A percentile compares a stretch with the other conserved stretches of the same genome.
Evolutionary conservation across 2,888 invertebrate genomes (phyloP).

Genomic region (Torymus aiolomorphi): DNA sequence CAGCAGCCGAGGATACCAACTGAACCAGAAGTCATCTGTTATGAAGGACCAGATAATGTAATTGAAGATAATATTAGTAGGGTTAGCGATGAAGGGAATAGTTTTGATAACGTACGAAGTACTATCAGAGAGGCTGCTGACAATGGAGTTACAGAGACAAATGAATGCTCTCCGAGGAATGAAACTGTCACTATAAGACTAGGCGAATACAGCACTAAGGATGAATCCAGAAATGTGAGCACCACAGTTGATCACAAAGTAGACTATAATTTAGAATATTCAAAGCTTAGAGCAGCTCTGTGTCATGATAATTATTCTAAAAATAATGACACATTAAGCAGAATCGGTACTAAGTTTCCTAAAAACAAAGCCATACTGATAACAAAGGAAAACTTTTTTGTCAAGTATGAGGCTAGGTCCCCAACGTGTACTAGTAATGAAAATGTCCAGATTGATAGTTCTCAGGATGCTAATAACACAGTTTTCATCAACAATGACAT

Average conservation of each 20-base stretch:
- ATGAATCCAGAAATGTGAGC: conserved; percentile 58
- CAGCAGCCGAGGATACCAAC: conserved; percentile 70
- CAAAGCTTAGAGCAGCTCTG: conserved; percentile 59
- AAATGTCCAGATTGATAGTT: conserved; percentile 62
- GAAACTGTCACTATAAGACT: conserved; percentile 60
- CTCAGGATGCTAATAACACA: conserved; percentile 65
- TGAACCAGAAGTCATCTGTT: conserved; percentile 73
- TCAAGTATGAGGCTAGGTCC: conserved; percentile 65
- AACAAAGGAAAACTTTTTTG: conserved; percentile 69
- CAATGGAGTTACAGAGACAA: conserved; percentile 56
- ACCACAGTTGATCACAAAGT: conserved; percentile 56
- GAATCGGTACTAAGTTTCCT: conserved; percentile 63
- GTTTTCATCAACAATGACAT: conserved; percentile 71
- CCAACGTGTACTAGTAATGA: conserved; percentile 63
- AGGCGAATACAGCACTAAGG: conserved; percentile 59
- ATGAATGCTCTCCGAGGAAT: conserved; percentile 59
- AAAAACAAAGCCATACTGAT: conserved; percentile 67
- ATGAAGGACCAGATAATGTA: conserved; percentile 69
- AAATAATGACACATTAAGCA: conserved; percentile 61
- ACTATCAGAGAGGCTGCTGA: conserved; percentile 51
- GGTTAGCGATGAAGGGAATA: conserved; percentile 61
- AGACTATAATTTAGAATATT: conserved; percentile 56
- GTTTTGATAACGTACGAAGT: conserved; percentile 60
- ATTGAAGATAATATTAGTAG: conserved; percentile 67
- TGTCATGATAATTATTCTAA: conserved; percentile 58